Evolutionary conservation across 2,113 vertebrate species (phyloP).

Genomic region (Phyllostomus discolor): DNA sequence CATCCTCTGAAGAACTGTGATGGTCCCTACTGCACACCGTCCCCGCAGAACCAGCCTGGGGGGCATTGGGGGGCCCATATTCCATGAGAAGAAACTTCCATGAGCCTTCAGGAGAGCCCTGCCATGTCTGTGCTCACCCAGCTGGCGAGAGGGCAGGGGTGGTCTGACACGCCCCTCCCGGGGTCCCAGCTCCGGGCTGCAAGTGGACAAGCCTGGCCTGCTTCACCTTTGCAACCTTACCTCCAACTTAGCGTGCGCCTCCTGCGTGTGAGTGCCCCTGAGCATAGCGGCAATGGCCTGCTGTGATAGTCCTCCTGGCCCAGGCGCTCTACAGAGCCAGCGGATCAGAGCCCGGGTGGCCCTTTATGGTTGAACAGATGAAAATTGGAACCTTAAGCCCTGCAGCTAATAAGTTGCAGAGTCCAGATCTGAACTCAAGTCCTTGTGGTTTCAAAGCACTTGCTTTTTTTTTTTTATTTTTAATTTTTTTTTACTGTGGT

Average conservation of each 20-base stretch:
- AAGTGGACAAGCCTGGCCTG: neutral
- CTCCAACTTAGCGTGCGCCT: accelerated
- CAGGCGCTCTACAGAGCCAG: no score
- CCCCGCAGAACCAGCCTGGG: neutral
- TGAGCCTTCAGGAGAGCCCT: neutral
- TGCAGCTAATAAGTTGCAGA: neutral
- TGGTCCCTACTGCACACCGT: neutral
- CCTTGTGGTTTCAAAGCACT: neutral
- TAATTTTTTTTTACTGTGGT: neutral
- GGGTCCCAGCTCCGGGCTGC: neutral
- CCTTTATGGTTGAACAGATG: neutral
- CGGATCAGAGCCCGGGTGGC: neutral
- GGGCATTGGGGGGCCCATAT: neutral
- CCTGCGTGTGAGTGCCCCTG: no score
- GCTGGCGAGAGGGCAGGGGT: neutral
- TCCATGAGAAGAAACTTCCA: neutral
- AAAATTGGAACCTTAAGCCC: neutral
- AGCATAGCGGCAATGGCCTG: no score
- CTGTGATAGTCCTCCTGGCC: no score
- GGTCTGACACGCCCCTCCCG: neutral
- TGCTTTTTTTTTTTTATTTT: neutral
- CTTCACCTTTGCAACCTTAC: no score
- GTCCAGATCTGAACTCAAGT: neutral
- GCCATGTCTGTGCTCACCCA: neutral
- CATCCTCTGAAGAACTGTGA: neutral